Evolutionary conservation across 2,113 vertebrate species (phyloP), one percentile per base, ranked within the genome.

Genomic region (Antennarius striatus): DNA sequence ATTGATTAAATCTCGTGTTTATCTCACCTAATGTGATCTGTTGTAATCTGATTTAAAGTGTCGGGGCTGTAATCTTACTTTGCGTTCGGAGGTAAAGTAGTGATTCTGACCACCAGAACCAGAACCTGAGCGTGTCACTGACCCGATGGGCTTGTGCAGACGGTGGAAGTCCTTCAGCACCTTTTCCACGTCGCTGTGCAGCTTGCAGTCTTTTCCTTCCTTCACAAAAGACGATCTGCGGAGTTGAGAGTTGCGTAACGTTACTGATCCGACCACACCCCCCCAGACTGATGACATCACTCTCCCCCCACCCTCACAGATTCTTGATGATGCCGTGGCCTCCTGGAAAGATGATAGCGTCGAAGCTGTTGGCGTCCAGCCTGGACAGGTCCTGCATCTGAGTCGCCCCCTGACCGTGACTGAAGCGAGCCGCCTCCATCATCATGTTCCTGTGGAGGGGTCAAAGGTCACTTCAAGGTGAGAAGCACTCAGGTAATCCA

Each of bases 131-230:
- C 3, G n/a, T 10, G 54, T 66, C 67, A 80, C 84, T n/a, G 80
- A 91, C 91, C 91, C 92, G 32, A 92, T 93, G 10, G 92, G 92
- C 53, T 93, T 93, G 56, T 75, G 78, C 63, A 76, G 84, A n/a
- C 80, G 83, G 56, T 93, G 90, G 80, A 93, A 93, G 0, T 93
- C 92, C 75, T 93, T 93, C 4, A 93, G 79, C 43, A 93, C 72
- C 10, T 80, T 79, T 48, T 92, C 87, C 72, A 92, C 90, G 1
- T 92, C 88, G 13, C n/a, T 71, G 0, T 93, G 84, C 52, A 92
- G 84, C 77, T 92, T 93, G 73, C 88, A 92, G 75, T 91, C 91
- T 74, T 92, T 91, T 13, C 90, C 90, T 14, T 93, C 89, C 64
- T 92, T 91, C 82, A 75, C 63, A 56, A 91, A 92, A 48, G 88